Evolutionary conservation across 2,888 invertebrate genomes (phyloP), one percentile per base, ranked within the genome.

Genomic region (Galeruca laticollis): DNA sequence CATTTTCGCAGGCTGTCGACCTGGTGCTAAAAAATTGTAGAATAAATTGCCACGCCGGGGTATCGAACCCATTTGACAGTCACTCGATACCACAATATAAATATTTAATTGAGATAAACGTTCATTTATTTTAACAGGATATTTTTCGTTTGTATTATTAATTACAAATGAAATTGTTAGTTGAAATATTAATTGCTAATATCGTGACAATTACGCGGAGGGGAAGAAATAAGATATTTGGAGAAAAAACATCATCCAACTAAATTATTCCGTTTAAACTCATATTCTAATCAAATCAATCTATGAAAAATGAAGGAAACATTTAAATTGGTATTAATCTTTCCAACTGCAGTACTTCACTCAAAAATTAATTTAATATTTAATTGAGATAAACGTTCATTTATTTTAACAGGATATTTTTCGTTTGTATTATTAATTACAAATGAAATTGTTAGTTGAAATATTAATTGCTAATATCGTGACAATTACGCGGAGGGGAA

Each of bases 41-140:
- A 52, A 26, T 26, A 21, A 26, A 52, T 26, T 52, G 26, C 26
- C 52, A 5, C 52, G 26, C 13, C 21, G 26, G 52, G 52, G 52
- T 52, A 52, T 52, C 52, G 52, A 52, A 52, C 52, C 52, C 52
- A 52, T 52, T 52, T n/a, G 26, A 26, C 52, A 52, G 26, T 26
- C 21, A 26, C 52, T 52, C 21, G 52, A 52, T 52, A 52, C 21
- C 4, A 21, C 52, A 21, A 1, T 11, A 52, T 52, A 26, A 52
- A 52, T 52, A 52, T 52, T 52, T 52, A 52, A 52, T 52, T 52
- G 21, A n/a, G 52, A 52, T 52, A 52, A 52, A 52, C 21, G 26
- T 52, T 21, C 10, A 11, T 52, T 52, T 52, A 52, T 26, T 26
- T 13, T 13, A n/a, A 26, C 26, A 26, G 26, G 21, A 26, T 21